Conservation (phyloP, 1,140 invertebrate species). For the Octopus bimaculoides region DNA sequence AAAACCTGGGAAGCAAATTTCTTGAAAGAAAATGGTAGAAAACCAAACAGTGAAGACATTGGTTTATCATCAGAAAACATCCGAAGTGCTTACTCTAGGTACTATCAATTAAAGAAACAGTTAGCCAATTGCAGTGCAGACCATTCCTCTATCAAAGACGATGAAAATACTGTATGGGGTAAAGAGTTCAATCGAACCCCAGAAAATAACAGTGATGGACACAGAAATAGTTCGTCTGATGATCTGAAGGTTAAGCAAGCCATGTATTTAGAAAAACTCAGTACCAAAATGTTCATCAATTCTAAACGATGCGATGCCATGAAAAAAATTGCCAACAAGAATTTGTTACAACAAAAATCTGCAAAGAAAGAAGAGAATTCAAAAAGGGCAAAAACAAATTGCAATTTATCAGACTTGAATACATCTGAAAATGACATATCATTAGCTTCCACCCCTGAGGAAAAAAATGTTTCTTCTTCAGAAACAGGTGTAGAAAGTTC, state of each 20-base stretch:
- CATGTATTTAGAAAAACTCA: constrained; percentile 25
- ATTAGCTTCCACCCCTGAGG: too few relatives aligned
- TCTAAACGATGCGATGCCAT: constrained; percentile 20
- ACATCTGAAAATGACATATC: too few relatives aligned
- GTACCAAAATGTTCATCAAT: constrained; percentile 27
- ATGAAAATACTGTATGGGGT: constrained; percentile 24
- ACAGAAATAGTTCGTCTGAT: not conserved
- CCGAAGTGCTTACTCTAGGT: constrained; percentile 32
- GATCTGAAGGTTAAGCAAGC: constrained; percentile 7
- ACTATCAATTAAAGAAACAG: constrained; percentile 20
- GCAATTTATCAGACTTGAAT: too few relatives aligned
- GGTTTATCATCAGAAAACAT: constrained; percentile 34
- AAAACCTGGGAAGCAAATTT: constrained; percentile 45
- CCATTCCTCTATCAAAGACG: not conserved
- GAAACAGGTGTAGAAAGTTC: too few relatives aligned
- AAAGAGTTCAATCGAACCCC: constrained; percentile 30
- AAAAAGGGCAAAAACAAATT: too few relatives aligned
- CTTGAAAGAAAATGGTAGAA: constrained; percentile 31
- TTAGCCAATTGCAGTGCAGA: not conserved
- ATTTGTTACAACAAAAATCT: constrained; percentile 15
- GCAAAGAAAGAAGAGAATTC: constrained; percentile 23
- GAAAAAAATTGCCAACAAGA: not conserved
- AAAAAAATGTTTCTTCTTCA: too few relatives aligned
- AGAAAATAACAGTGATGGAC: not conserved
- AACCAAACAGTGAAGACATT: constrained; percentile 42